These are phyloP conservation scores for Sarotherodon lohbergeri DNA, from an alignment of 2,113 vertebrate species.

Conservation along the genomic window DNA sequence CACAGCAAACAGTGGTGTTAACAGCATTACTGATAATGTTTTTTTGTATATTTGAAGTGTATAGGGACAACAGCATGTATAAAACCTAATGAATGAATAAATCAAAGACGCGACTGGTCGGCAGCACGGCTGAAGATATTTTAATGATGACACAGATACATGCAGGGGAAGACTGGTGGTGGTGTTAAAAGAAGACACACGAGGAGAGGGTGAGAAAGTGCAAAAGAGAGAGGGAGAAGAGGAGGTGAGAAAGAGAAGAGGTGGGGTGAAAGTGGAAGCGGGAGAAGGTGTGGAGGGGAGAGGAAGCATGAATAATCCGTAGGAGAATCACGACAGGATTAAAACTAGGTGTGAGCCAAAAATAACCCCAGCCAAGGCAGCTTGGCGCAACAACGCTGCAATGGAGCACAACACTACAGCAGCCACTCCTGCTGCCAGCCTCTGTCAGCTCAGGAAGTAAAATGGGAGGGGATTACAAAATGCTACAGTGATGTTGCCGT, in stretches of 20 bases:
- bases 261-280: not conserved
- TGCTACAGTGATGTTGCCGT: not conserved
- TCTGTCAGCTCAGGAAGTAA: conserved; percentile 24
- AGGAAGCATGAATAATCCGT: conserved; percentile 57
- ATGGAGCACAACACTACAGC: conserved; percentile 32
- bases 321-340: conserved; percentile 54
- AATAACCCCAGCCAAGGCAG: conserved; percentile 48
- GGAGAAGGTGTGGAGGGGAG: not conserved
- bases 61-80: not conserved
- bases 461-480: conserved; percentile 22
- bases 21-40: not conserved
- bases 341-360: conserved; percentile 58
- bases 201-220: not conserved
- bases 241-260: not conserved
- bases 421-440: conserved; percentile 47
- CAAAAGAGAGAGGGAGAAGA: conserved; percentile 4
- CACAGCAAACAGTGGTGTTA: not conserved
- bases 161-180: not conserved
- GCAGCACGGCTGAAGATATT: not conserved
- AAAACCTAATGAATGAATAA: not conserved
- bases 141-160: not conserved
- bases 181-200: not conserved
- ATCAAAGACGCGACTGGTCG: not conserved
- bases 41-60: not conserved
- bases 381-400: conserved; percentile 38